Evolutionary conservation across 2,888 invertebrate species (phyloP), one percentile per base, ranked within the genome.

Genomic region (Tenodera sinensis): DNA sequence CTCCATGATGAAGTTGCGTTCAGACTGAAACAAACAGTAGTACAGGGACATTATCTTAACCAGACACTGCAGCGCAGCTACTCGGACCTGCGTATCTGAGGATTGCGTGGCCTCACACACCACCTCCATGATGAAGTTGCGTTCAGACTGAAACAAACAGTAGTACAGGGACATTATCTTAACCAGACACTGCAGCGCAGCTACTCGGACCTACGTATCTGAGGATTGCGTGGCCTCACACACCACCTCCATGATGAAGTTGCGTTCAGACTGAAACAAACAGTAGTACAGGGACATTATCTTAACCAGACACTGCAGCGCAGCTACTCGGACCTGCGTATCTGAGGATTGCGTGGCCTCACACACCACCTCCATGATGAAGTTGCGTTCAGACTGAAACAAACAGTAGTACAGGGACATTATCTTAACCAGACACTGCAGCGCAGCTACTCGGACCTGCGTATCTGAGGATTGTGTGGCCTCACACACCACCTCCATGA

Each of bases 401-500:
- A n/a, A n/a, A n/a, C n/a, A n/a, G 93, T 99, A 99, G 93, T 99
- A 99, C 6, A 99, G 95, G 0, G 99, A 98, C 95, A 99, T 97
- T 91, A 99, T 99, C 95, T 98, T 99, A 91, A 98, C 99, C 92
- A 99, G 95, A 94, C 99, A 99, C 93, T 99, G 99, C 89, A 99
- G 94, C 3, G 99, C 99, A 15, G 99, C 98, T 27, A 99, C 99
- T 94, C 97, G 96, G 86, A 99, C 98, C 93, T 98, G 97, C 89
- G 97, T 96, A 92, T 99, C 98, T 88, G 95, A 94, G 9, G 98
- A 98, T 93, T 99, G 99, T 1, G 99, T 99, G 4, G 99, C 98
- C 94, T 99, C 99, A 94, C 99, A 99, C 12, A 99, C 99, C 88
- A 99, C 98, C 94, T 99, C 99, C 99, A 99, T 99, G 89, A 99